Evolutionary conservation across 2,113 vertebrate genomes (phyloP), one percentile per base, ranked within the genome.

Genomic region (Eonycteris spelaea): DNA sequence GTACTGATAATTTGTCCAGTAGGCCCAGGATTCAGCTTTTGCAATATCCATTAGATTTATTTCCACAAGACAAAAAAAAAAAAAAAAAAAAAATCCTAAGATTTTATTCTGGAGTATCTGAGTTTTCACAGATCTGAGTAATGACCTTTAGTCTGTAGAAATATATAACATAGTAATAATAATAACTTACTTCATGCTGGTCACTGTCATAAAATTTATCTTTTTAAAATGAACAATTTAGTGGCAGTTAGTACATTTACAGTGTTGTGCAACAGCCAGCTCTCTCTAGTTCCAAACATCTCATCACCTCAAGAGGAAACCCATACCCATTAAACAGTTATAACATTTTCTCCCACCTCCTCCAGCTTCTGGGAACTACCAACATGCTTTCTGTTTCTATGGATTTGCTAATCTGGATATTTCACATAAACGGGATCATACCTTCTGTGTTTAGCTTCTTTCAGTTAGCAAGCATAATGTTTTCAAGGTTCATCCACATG

Each of bases 211-310:
- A 70, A 84, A 83, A 57, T 78, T 83, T 91, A 65, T 82, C 14
- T 75, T 78, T 93, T 93, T 26, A 73, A 89, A 91, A 24, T 92
- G 89, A 73, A 82, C 16, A 59, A 53, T 86, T 91, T 88, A 77
- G 14, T 87, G 68, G 61, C 22, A 48, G 48, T 94, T 83, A 67
- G 24, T 83, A 65, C 7, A 89, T 85, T 79, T 22, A 93, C 15
- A 35, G 15, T 71, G 19, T 43, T 95, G 43, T 77, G 10, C 24
- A 73, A 70, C n/a, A 10, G 57, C 24, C 14, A 95, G 21, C 5
- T 91, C 18, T 67, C 22, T 83, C 67, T 45, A 84, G 53, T 80
- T 61, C 51, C 63, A 74, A 87, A 84, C 24, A 84, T 84, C 83
- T 70, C 53, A 82, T 85, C 61, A 85, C 26, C n/a, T 95, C 53